These are phyloP conservation scores for Rhagoletis zephyria DNA, from an alignment of 1,140 invertebrate species.

Conservation along the genomic window DNA sequence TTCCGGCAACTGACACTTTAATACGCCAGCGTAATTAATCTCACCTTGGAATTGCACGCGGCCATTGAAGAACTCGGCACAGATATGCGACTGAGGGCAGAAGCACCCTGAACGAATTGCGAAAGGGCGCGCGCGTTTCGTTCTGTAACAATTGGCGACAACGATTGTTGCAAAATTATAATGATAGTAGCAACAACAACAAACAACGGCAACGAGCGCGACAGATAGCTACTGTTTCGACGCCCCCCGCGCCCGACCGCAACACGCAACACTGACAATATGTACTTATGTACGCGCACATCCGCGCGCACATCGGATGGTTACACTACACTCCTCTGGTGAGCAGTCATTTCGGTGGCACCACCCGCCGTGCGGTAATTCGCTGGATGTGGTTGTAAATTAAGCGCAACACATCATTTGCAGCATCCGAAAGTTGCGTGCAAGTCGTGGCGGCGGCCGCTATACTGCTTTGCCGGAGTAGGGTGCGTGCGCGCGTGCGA, in stretches of 20 bases:
- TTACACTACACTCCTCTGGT: neutral
- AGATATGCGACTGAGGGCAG: neutral
- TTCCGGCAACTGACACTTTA: conserved; percentile 49
- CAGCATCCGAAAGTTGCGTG: conserved; percentile 44
- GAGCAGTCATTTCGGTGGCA: conserved; percentile 8
- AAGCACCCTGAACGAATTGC: conserved; percentile 43
- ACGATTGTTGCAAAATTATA: neutral
- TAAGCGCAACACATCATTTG: conserved; percentile 55
- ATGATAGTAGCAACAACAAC: neutral
- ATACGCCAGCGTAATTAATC: conserved; percentile 46
- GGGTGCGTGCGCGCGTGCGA: neutral
- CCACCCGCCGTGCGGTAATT: conserved; percentile 50
- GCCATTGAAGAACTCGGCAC: neutral
- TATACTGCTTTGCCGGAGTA: neutral
- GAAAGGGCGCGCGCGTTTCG: conserved; percentile 1
- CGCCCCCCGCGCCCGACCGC: conserved; percentile 37
- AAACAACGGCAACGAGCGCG: neutral
- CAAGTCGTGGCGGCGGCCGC: neutral
- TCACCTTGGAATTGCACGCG: conserved; percentile 45
- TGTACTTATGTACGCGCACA: neutral
- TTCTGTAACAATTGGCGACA: conserved; percentile 12
- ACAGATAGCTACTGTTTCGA: conserved; percentile 44
- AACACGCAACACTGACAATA: conserved; percentile 51
- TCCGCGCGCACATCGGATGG: too few species aligned
- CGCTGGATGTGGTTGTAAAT: conserved; percentile 53